Base-by-base conservation (phyloP, 2,888 invertebrate genomes). In the Agrochola lychnidis region DNA sequence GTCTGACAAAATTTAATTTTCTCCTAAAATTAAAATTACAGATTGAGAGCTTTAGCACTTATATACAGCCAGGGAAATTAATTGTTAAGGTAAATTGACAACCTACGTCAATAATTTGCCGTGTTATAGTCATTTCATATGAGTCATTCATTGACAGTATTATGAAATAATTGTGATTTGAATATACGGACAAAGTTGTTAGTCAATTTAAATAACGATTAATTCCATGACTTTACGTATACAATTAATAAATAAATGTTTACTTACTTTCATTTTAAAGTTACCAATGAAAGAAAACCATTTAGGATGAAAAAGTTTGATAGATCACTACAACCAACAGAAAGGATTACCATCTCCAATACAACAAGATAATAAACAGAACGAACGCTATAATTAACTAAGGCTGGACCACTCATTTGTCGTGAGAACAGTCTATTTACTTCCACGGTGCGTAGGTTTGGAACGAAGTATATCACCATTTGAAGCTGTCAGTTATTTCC, bases 341-440 rank as follows among this genome's bases (percentile, higher is more conserved):
- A 59, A 68, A 12, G 30, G 30, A 68, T 67, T 56, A 56, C 78
- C 62, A 68, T 70, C 59, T 70, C 25, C 59, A 70, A 61, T 74
- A 74, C 25, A 73, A 77, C 64, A 80, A 70, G 70, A 45, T 64
- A 70, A 76, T 76, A 62, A 77, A 73, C 57, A 57, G 19, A 64
- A 73, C 70, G 61, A 71, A 68, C 5, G 25, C 64, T 64, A 30
- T 73, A 70, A 76, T 83, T 83, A 83, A 83, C 69, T 42, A 61
- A 67, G 19, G 61, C 30, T 64, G 63, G 70, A 80, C 84, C 84
- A 83, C 81, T 71, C 68, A 80, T 83, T 84, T 73, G 73, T 83
- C 59, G 22, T 57, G 30, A 45, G 42, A 25, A 64, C 57, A 67
- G 42, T 56, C 61, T 30, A 63, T 70, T 73, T 61, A 25, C 36